phyloP scores from a whole-genome alignment of 2,797 vertebrate genomes.

The Natrix natrix region DNA sequence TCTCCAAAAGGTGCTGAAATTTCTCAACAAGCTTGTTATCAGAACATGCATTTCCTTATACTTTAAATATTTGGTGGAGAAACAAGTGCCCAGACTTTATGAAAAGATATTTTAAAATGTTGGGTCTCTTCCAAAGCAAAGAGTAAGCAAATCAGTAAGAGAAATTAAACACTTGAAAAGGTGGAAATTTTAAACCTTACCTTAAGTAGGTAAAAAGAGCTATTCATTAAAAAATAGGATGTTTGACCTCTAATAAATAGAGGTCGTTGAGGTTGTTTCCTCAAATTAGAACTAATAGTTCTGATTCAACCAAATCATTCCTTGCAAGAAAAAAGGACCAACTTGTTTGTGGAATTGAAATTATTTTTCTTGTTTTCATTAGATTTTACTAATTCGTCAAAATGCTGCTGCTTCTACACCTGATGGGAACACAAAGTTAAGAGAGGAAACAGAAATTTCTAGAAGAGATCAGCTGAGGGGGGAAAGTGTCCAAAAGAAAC shows the following conservation, averaged over 20 bases:
- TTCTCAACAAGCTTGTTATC: not conserved
- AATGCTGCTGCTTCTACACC: not conserved
- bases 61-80: not conserved
- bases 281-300: not conserved
- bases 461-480: not conserved
- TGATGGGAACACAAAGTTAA: not conserved
- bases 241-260: not conserved
- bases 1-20: not conserved
- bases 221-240: not conserved
- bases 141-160: not conserved
- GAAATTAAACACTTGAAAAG: not conserved
- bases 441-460: not conserved
- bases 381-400: not conserved
- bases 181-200: not conserved
- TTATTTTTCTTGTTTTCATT: not conserved
- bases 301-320: not conserved
- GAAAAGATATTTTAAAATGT: not conserved
- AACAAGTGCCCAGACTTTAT: not conserved
- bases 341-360: too few species aligned
- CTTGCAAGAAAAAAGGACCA: not conserved
- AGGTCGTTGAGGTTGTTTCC: not conserved
- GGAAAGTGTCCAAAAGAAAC: not conserved
- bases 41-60: not conserved
- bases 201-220: not conserved
- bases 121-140: not conserved